These are phyloP conservation scores for Antechinus flavipes DNA, from an alignment of 2,113 vertebrate genomes.

Conservation along the genomic window DNA sequence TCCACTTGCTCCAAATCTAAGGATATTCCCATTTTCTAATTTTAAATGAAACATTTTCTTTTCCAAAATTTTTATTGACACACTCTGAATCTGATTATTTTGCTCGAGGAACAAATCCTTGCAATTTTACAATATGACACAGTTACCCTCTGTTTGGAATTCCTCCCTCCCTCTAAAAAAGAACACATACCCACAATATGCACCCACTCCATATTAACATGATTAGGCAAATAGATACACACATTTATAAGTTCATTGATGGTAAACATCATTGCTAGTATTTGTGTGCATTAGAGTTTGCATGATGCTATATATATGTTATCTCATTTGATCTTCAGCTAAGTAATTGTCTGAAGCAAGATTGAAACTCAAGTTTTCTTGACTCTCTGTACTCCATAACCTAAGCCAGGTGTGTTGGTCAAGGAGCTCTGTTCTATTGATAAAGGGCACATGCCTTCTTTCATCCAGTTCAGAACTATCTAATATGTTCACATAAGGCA, in stretches of 20 bases:
- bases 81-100: not conserved
- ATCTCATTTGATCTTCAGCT: not conserved
- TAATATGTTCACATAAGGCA: constrained; percentile 67
- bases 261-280: constrained; percentile 53
- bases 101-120: not conserved
- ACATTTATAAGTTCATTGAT: constrained; percentile 68
- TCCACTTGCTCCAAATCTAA: not conserved
- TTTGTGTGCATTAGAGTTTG: not conserved
- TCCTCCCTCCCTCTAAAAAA: not conserved
- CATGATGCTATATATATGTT: not conserved
- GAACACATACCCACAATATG: not conserved
- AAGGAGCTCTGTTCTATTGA: constrained; percentile 71
- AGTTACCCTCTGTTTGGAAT: constrained; percentile 16
- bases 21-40: not conserved
- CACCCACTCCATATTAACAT: not conserved
- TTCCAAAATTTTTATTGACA: not conserved
- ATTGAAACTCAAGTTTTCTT: not conserved
- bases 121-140: not conserved
- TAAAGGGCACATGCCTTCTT: constrained; percentile 77
- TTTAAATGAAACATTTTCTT: not conserved
- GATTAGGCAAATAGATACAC: constrained; percentile 65
- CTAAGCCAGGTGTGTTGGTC: constrained; percentile 69
- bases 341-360: not conserved
- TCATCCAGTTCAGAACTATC: constrained; percentile 57
- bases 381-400: not conserved